Evolutionary conservation across 1,140 invertebrate genomes (phyloP), one percentile per base, ranked within the genome.

Genomic region (Sycophila sp.): DNA sequence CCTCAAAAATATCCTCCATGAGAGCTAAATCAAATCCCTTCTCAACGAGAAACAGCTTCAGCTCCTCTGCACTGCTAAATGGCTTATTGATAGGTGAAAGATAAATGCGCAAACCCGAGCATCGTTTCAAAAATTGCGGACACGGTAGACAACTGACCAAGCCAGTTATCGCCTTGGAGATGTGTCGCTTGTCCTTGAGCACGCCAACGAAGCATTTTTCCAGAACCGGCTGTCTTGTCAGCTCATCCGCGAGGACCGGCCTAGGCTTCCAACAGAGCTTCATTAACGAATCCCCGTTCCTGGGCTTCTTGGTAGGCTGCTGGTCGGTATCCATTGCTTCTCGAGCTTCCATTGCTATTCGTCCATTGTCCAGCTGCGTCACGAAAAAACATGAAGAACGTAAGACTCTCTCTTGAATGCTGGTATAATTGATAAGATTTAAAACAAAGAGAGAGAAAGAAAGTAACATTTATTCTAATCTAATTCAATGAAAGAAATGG

Each of bases 121-220:
- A 91, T 58, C 94, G 88, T 79, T 95, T 96, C 13, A 96, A 82
- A 83, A 95, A 92, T 34, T 87, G 85, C 19, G 94, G 87, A 17
- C 86, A 82, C 2, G 88, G 87, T 28, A 94, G 58, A 5, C 81
- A 15, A 87, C 89, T 69, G 87, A 75, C 67, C 85, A 88, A 74
- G 85, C 79, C 80, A 88, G 89, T 30, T 24, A 94, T 89, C 0
- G 91, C 87, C 70, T 83, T 87, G 4, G 91, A 91, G n/a, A 90
- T 91, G 15, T 89, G 81, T 78, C 89, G 90, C 17, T 87, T 87
- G 45, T 91, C 85, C 59, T 84, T 86, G 22, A 94, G 81, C 36
- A 84, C 81, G 28, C 87, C 91, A 6, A 89, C 83, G 75, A 89
- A 92, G 1, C 90, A 89, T 65, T 90, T 83, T 1, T 87, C 81